phyloP scores from a whole-genome alignment of 2,888 invertebrate species.

The Noctua comes region DNA sequence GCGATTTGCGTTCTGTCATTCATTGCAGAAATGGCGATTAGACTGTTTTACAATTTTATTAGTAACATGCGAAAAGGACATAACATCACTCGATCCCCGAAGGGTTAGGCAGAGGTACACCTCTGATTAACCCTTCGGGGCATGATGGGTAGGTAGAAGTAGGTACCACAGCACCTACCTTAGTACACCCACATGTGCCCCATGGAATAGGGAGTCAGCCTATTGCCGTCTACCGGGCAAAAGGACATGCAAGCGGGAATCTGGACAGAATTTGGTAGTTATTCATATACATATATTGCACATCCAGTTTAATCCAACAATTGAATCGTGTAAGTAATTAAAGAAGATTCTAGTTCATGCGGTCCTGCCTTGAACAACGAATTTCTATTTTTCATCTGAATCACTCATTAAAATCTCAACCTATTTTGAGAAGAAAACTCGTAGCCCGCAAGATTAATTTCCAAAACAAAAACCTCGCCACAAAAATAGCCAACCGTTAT shows the following conservation, averaged over 20 bases:
- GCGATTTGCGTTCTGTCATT: not conserved
- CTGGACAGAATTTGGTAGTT: not conserved
- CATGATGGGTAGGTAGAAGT: not conserved
- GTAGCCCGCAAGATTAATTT: conserved; percentile 31
- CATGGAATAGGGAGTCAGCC: not conserved
- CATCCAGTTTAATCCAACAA: not conserved
- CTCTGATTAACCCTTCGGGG: not conserved
- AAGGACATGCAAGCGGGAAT: not conserved
- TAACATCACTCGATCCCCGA: not conserved
- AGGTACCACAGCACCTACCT: not conserved
- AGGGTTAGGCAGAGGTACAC: not conserved
- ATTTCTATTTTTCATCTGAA: not conserved
- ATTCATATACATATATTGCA: not conserved
- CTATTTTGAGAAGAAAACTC: conserved; percentile 11
- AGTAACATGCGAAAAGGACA: not conserved
- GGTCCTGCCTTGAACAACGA: not conserved
- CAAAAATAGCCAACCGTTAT: conserved; percentile 56
- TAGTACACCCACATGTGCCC: not conserved
- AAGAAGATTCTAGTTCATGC: not conserved
- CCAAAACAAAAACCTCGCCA: conserved; percentile 32
- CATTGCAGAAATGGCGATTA: not conserved
- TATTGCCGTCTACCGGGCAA: not conserved
- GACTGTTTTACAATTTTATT: not conserved
- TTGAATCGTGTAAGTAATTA: not conserved
- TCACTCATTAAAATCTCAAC: not conserved